Percentiles rank a stretch among this genome's conserved stretches.
Conservation (phyloP, 1,140 invertebrate genomes). For the Bicyclus anynana region DNA sequence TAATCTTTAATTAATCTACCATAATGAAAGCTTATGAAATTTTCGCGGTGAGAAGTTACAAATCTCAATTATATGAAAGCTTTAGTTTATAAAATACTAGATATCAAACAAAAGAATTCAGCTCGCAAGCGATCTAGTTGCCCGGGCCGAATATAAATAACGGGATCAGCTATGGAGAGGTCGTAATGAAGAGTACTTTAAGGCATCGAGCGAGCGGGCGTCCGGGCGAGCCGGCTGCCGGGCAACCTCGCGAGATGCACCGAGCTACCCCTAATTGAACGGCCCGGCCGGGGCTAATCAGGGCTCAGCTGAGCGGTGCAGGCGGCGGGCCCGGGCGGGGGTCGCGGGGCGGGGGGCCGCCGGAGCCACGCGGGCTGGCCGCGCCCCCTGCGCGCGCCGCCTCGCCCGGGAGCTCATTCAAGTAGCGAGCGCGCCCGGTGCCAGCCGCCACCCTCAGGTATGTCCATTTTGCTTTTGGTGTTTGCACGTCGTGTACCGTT, state of each 20-base stretch:
- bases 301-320: constrained; percentile 67
- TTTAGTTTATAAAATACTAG: neutral
- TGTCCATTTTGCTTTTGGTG: constrained; percentile 75
- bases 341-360: constrained; percentile 26
- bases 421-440: constrained; percentile 68
- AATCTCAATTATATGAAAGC: too few species aligned
- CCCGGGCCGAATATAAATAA: constrained; percentile 49
- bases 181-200: constrained; percentile 60
- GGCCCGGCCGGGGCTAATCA: constrained; percentile 71
- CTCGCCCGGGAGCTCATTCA: constrained; percentile 63
- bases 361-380: constrained; percentile 69
- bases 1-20: too few species aligned
- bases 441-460: constrained; percentile 73
- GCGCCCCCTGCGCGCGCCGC: constrained; percentile 69
- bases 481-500: constrained; percentile 55
- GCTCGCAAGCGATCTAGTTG: constrained; percentile 12
- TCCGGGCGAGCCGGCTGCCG: constrained; percentile 31
- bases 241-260: constrained; percentile 59
- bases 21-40: too few species aligned
- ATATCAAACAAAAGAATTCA: neutral
- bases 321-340: constrained; percentile 22
- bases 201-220: constrained; percentile 34
- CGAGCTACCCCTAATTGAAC: constrained; percentile 71
- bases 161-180: constrained; percentile 49
- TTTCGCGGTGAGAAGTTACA: too few species aligned